phyloP scores from a whole-genome alignment of 2,888 invertebrate species.

The Volucella inflata region DNA sequence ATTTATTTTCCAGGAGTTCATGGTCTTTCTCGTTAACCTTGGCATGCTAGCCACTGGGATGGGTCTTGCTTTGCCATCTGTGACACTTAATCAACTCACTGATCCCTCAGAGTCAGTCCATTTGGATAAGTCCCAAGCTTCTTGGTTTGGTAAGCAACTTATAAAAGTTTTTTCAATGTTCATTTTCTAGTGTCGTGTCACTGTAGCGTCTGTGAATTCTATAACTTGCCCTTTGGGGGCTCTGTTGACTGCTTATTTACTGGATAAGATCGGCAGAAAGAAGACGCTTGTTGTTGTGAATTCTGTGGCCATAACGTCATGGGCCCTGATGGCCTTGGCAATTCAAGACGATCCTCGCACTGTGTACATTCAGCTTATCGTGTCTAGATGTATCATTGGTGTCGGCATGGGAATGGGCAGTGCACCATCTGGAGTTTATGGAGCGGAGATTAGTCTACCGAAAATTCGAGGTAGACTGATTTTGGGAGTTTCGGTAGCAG shows the following conservation, averaged over 20 bases:
- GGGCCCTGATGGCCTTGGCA: slow-evolving; percentile 81
- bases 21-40: slow-evolving; percentile 82
- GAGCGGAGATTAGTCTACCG: slow-evolving; percentile 84
- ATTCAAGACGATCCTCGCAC: slow-evolving; percentile 76
- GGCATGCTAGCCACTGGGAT: slow-evolving; percentile 82
- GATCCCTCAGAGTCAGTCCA: slow-evolving; percentile 78
- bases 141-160: slow-evolving; percentile 81
- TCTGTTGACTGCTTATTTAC: slow-evolving; percentile 79
- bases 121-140: slow-evolving; percentile 79
- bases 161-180: background rate
- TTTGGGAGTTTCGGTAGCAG: slow-evolving; percentile 86
- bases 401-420: slow-evolving; percentile 81
- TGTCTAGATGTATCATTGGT: slow-evolving; percentile 82
- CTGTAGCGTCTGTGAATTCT: slow-evolving; percentile 81
- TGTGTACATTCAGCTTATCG: slow-evolving; percentile 81
- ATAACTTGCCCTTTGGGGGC: slow-evolving; percentile 82
- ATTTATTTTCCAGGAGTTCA: slow-evolving; percentile 77
- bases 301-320: slow-evolving; percentile 80
- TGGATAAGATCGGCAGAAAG: slow-evolving; percentile 83
- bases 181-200: background rate
- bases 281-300: slow-evolving; percentile 81
- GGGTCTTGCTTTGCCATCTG: slow-evolving; percentile 81
- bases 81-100: slow-evolving; percentile 79
- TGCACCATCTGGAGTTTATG: slow-evolving; percentile 83
- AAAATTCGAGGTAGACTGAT: slow-evolving; percentile 87